Evolutionary conservation across 2,888 invertebrate genomes (phyloP).

Genomic region (Calephelis perditalis): DNA sequence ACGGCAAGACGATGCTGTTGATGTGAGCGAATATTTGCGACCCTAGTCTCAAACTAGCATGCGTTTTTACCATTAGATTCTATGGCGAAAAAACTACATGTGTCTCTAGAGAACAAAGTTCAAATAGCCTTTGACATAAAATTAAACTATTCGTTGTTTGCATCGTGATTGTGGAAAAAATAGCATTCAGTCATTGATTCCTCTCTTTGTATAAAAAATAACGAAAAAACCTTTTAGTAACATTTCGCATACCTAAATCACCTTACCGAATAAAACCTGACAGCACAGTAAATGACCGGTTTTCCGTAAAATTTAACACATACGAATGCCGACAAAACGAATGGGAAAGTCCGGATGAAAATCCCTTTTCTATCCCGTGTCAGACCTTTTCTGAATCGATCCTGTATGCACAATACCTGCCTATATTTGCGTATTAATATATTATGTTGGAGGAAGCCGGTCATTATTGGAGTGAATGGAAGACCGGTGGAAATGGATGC

Average conservation of each 20-base stretch:
- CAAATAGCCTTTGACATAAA: too few relatives aligned
- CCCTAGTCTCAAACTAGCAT: too few relatives aligned
- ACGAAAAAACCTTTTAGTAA: constrained; percentile 13
- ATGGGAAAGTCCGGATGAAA: constrained; percentile 54
- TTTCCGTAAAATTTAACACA: constrained; percentile 73
- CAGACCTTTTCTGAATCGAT: constrained; percentile 53
- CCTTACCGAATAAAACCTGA: constrained; percentile 37
- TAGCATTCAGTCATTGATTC: neutral
- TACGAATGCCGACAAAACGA: constrained; percentile 39
- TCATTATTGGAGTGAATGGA: constrained; percentile 51
- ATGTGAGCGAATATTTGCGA: too few relatives aligned
- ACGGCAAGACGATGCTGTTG: too few relatives aligned
- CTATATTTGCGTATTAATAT: constrained; percentile 55
- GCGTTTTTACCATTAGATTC: too few relatives aligned
- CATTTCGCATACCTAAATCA: constrained; percentile 28
- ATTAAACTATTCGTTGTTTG: neutral
- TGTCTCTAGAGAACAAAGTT: too few relatives aligned
- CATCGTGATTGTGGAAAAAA: neutral
- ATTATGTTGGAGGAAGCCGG: constrained; percentile 53
- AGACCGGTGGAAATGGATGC: constrained; percentile 40
- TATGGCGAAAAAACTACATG: too few relatives aligned
- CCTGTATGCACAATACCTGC: constrained; percentile 43
- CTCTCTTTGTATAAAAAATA: neutral
- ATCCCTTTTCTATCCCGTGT: constrained; percentile 52
- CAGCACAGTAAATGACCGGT: constrained; percentile 54